phyloP scores from a whole-genome alignment of 2,113 vertebrate species.

The Myotis lucifugus region DNA sequence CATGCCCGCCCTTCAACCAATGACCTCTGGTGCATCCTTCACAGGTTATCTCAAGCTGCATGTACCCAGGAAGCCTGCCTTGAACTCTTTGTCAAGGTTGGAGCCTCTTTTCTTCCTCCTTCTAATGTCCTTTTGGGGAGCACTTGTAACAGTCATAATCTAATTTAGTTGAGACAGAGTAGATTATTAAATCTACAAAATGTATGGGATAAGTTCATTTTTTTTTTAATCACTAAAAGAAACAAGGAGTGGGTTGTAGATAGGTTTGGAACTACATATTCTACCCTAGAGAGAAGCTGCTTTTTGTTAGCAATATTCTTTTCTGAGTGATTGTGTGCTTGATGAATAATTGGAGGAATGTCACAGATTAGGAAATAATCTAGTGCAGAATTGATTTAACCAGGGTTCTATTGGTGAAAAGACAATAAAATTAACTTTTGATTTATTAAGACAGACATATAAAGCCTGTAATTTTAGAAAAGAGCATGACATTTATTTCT shows the following conservation, averaged over 20 bases:
- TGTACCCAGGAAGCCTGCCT: neutral
- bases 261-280: neutral
- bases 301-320: conserved; percentile 25
- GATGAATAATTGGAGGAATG: conserved; percentile 7
- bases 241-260: neutral
- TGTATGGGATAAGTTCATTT: neutral
- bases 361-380: conserved; percentile 54
- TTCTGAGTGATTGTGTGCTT: conserved; percentile 37
- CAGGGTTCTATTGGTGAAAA: conserved; percentile 23
- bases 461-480: conserved; percentile 38
- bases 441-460: conserved; percentile 29
- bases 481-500: conserved; percentile 43
- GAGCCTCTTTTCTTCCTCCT: neutral
- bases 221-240: neutral
- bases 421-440: conserved; percentile 46
- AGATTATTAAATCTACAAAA: neutral
- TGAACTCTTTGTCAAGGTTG: neutral
- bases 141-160: neutral
- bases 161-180: neutral
- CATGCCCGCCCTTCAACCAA: neutral
- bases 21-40: neutral
- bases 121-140: neutral
- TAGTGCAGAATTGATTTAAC: neutral
- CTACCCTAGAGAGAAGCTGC: neutral
- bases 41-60: neutral